Evolutionary conservation across 2,888 invertebrate species (phyloP), one percentile per base, ranked within the genome.

Genomic region (Eupithecia pulchellata): DNA sequence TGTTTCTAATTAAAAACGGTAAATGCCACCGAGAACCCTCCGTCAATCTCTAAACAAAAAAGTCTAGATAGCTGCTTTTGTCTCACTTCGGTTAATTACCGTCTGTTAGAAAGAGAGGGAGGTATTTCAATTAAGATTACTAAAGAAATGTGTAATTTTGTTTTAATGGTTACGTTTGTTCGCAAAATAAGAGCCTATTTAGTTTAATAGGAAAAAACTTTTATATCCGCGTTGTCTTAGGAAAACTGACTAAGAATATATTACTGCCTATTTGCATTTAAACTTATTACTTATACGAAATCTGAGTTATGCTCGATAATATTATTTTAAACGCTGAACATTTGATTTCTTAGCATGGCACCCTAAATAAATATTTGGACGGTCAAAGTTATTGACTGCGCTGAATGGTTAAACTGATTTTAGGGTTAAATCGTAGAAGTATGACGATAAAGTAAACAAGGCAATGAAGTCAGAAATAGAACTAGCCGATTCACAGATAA

Each of bases 71-170:
- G 73, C 77, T 76, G 76, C 79, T 77, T 79, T 79, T 67, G 74
- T 64, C 75, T 79, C 77, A 67, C 73, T 77, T 79, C 75, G 72
- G 78, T 79, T 79, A 80, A 77, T 77, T 71, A 73, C 71, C 75
- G 73, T 77, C 77, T 67, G 82, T 62, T 75, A 64, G 76, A 82
- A 76, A 77, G 79, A 77, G 81, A 81, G 64, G 42, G 36, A 34
- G 77, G 76, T 69, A 75, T 80, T 82, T 85, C 84, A 86, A 85
- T 86, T 85, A 86, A 85, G 81, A 79, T 77, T 76, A 73, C 78
- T 81, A 80, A 80, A 81, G 84, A 80, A 79, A 85, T 83, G 81
- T 82, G 84, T 84, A 84, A 83, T 84, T 82, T 81, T 79, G 78
- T 82, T 82, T 83, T 79, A 81, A 82, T 78, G 77, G 76, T 72